Percentiles rank a stretch among this genome's conserved stretches.
Evolutionary conservation across 2,113 vertebrate species (phyloP).

Genomic region (Pipra filicauda): DNA sequence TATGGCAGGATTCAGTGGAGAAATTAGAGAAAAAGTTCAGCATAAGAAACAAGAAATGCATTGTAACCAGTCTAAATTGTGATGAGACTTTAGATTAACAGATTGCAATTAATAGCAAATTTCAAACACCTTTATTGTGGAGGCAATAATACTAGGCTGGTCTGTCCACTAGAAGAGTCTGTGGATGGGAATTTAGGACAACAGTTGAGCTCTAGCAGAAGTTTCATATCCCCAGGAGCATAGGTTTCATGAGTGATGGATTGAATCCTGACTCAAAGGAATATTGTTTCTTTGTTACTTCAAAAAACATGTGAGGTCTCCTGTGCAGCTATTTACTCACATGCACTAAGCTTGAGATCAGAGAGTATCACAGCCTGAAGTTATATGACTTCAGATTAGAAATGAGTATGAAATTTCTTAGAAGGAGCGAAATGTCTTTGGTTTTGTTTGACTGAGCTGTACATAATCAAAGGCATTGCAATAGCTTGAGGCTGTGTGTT

Average conservation of each 20-base stretch:
- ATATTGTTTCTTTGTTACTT: not conserved
- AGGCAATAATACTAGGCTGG: not conserved
- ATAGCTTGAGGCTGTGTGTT: not conserved
- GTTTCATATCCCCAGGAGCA: not conserved
- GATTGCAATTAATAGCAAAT: not conserved
- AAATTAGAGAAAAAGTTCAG: not conserved
- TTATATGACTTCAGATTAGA: not conserved
- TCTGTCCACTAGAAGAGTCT: not conserved
- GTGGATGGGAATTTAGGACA: not conserved
- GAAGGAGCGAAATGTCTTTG: not conserved
- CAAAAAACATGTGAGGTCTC: not conserved
- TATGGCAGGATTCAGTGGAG: not conserved
- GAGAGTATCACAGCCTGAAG: constrained; percentile 3
- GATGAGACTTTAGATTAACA: not conserved
- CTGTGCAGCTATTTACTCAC: not conserved
- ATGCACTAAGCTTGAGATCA: not conserved
- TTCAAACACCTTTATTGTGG: not conserved
- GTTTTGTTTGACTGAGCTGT: not conserved
- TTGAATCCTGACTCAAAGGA: not conserved
- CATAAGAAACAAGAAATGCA: not conserved
- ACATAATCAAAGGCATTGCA: not conserved
- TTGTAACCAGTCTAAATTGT: not conserved
- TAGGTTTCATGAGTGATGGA: not conserved
- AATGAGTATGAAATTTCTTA: not conserved
- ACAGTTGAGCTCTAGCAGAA: not conserved